Evolutionary conservation across 2,888 invertebrate genomes (phyloP).

Genomic region (Drosophila barbarae): DNA sequence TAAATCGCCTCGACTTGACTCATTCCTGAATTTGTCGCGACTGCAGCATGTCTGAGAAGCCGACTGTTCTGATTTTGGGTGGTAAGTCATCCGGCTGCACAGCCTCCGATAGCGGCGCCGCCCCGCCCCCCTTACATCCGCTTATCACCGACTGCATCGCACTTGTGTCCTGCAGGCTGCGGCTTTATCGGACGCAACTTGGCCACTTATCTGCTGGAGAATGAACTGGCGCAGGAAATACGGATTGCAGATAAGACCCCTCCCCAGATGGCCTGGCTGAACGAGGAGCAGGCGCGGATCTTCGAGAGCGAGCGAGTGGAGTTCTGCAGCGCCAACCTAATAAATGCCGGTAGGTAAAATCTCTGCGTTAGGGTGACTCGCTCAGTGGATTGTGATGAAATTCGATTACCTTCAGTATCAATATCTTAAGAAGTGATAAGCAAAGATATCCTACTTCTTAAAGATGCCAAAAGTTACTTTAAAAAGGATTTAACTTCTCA

Average conservation of each 20-base stretch:
- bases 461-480: too few relatives aligned
- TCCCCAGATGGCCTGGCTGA: constrained; percentile 94
- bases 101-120: constrained; percentile 28
- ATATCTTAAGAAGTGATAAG: too few relatives aligned
- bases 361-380: constrained; percentile 14
- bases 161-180: constrained; percentile 84
- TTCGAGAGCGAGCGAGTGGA: constrained; percentile 89
- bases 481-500: neutral
- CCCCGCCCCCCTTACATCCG: constrained; percentile 7
- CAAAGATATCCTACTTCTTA: too few relatives aligned
- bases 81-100: constrained; percentile 65
- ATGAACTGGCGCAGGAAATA: constrained; percentile 87
- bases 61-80: constrained; percentile 78
- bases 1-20: constrained; percentile 32
- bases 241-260: constrained; percentile 95
- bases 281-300: constrained; percentile 85
- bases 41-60: constrained; percentile 75
- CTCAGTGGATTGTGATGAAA: constrained; percentile 1
- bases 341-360: constrained; percentile 86
- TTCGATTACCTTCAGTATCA: neutral
- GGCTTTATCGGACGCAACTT: constrained; percentile 96
- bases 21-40: constrained; percentile 40
- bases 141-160: constrained; percentile 36
- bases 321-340: constrained; percentile 94
- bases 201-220: constrained; percentile 88